These are phyloP conservation scores for Drosophila trapezifrons DNA, from an alignment of 1,140 invertebrate genomes.

Conservation along the genomic window DNA sequence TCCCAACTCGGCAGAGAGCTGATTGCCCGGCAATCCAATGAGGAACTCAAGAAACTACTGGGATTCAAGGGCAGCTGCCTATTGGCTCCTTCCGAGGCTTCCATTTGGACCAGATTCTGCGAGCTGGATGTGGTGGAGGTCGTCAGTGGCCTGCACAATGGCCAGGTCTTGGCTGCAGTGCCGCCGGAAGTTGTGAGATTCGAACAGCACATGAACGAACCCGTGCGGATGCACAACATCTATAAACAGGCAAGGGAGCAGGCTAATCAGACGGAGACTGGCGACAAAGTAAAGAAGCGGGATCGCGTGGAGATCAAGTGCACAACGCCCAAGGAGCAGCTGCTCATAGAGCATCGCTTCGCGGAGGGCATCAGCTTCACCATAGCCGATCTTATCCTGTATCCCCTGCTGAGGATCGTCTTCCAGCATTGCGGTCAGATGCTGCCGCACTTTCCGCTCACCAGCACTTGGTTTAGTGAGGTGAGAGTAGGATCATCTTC, in stretches of 20 bases:
- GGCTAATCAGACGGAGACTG: constrained; percentile 57
- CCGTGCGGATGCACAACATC: constrained; percentile 94
- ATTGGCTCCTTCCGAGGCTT: constrained; percentile 92
- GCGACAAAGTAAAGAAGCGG: constrained; percentile 55
- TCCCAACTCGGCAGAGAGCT: constrained; percentile 85
- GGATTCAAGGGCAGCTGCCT: constrained; percentile 92
- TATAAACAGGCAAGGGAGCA: constrained; percentile 89
- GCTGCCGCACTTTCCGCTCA: constrained; percentile 87
- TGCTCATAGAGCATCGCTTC: constrained; percentile 89
- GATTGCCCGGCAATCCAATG: constrained; percentile 70
- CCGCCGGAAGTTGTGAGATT: constrained; percentile 89
- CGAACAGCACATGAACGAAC: constrained; percentile 94
- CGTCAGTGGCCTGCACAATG: constrained; percentile 53
- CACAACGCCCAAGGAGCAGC: constrained; percentile 85
- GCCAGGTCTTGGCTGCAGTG: constrained; percentile 74
- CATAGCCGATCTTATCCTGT: constrained; percentile 93
- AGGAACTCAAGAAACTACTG: constrained; percentile 86
- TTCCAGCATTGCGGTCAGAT: constrained; percentile 85
- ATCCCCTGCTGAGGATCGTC: constrained; percentile 89
- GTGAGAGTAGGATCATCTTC: constrained; percentile 10
- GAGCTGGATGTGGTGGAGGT: constrained; percentile 89
- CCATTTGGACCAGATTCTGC: constrained; percentile 96
- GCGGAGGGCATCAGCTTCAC: constrained; percentile 93
- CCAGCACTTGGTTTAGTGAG: constrained; percentile 87
- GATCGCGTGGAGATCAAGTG: constrained; percentile 78